Base-by-base conservation (phyloP, 2,113 vertebrate genomes). In the Takifugu bimaculatus region DNA sequence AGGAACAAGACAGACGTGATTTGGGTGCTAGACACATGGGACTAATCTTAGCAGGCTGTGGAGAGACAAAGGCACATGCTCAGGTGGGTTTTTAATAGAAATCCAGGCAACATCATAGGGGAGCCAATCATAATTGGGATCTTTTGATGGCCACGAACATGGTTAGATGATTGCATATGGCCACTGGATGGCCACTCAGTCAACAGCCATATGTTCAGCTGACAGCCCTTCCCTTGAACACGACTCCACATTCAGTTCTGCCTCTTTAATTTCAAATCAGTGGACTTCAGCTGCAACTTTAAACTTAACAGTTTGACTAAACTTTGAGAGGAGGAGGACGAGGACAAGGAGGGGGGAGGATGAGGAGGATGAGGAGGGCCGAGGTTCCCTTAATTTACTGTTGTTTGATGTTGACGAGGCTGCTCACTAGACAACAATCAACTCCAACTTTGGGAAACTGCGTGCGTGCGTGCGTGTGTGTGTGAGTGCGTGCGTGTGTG, bases 151-250 rank as follows among this genome's bases (percentile, higher is more conserved):
- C 72, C 77, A 81, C 73, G 65, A 84, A 80, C 78, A 70, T 76
- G 69, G 76, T 84, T 72, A 83, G 76, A 85, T 85, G 82, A 81
- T 82, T 87, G 82, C 85, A 85, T 81, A 85, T 84, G 83, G 81
- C 72, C 81, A 70, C 64, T 72, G 73, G 77, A 85, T 82, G 65
- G 77, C 60, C 70, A 79, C 76, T 81, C 82, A 77, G 64, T 83
- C 80, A 79, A 71, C 60, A 78, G 74, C 84, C 86, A 88, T 79
- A 88, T 88, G 86, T 82, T 88, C 72, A 7, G 61, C 61, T 85
- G 86, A 88, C 86, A 88, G 67, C 63, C 59, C 13, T 62, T 63
- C 54, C 54, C 68, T 78, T 63, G 76, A 72, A 63, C 71, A 70
- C 58, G 67, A 65, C 71, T 79, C 72, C 64, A 6, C 72, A 54